Conservation (phyloP, 1,140 invertebrate species). For the Oryctes rhinoceros region DNA sequence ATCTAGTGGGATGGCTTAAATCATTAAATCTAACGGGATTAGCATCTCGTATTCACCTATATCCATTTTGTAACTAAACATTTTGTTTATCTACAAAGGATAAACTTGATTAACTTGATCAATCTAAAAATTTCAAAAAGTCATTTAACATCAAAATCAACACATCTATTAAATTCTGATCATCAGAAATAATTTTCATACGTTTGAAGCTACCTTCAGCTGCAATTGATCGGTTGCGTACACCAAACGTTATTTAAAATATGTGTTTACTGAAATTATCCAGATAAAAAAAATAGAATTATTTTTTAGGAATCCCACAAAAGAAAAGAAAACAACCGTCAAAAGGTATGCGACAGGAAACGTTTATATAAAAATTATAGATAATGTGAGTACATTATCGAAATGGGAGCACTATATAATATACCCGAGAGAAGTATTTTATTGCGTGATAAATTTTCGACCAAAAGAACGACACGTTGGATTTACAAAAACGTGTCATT, state of each 20-base stretch:
- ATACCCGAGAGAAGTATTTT: slow-evolving; percentile 15
- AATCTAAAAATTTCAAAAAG: too few species aligned
- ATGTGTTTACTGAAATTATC: background rate
- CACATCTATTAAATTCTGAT: too few species aligned
- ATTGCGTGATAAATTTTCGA: slow-evolving; percentile 31
- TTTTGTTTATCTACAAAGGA: too few species aligned
- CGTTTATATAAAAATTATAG: slow-evolving; percentile 20
- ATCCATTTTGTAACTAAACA: too few species aligned
- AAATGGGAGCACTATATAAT: slow-evolving; percentile 19
- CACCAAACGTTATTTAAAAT: background rate
- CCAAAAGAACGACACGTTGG: background rate
- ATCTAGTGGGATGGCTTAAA: too few species aligned
- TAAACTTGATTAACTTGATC: too few species aligned
- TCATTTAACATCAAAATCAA: too few species aligned
- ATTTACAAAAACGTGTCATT: slow-evolving; percentile 34
- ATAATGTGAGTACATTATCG: slow-evolving; percentile 31
- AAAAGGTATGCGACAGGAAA: slow-evolving; percentile 28
- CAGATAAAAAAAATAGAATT: background rate
- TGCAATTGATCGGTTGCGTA: background rate
- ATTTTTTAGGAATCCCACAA: background rate
- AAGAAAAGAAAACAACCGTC: background rate
- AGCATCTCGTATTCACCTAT: too few species aligned
- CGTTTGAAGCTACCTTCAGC: background rate
- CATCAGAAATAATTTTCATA: too few species aligned
- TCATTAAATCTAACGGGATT: too few species aligned